Conservation (phyloP, 2,797 vertebrate genomes). For the Pantherophis vulpinus region DNA sequence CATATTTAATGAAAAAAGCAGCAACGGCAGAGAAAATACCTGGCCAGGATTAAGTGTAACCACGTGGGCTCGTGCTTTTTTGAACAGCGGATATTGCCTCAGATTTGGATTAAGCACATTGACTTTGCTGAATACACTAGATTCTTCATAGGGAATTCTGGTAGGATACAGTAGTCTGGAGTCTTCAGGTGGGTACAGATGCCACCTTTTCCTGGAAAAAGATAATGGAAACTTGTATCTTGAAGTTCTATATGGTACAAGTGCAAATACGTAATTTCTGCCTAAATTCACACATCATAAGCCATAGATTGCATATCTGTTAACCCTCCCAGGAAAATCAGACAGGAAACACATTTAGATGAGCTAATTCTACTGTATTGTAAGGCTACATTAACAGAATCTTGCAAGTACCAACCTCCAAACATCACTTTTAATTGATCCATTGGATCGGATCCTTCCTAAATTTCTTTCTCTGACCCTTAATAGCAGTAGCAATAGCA, state of each 20-base stretch:
- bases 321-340: neutral
- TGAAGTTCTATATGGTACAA: slow-evolving; percentile 42
- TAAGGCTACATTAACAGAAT: neutral
- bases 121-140: slow-evolving; percentile 93
- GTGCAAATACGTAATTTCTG: slow-evolving; percentile 41
- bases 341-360: neutral
- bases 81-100: slow-evolving; percentile 78
- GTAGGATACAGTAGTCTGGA: slow-evolving; percentile 87
- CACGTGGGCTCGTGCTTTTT: slow-evolving; percentile 68
- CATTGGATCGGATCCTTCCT: neutral
- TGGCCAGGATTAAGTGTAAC: slow-evolving; percentile 89
- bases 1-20: neutral
- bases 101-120: slow-evolving; percentile 82
- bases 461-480: neutral
- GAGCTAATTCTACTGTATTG: neutral
- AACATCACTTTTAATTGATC: neutral
- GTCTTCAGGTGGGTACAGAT: slow-evolving; percentile 91
- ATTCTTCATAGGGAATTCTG: slow-evolving; percentile 96
- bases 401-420: neutral
- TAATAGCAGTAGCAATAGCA: neutral
- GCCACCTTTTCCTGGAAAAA: slow-evolving; percentile 88
- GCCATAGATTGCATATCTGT: neutral
- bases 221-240: slow-evolving; percentile 35
- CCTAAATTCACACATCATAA: neutral
- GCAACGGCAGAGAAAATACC: slow-evolving; percentile 67